phyloP scores from a whole-genome alignment of 2,113 vertebrate genomes.

The Calidris pygmaea region DNA sequence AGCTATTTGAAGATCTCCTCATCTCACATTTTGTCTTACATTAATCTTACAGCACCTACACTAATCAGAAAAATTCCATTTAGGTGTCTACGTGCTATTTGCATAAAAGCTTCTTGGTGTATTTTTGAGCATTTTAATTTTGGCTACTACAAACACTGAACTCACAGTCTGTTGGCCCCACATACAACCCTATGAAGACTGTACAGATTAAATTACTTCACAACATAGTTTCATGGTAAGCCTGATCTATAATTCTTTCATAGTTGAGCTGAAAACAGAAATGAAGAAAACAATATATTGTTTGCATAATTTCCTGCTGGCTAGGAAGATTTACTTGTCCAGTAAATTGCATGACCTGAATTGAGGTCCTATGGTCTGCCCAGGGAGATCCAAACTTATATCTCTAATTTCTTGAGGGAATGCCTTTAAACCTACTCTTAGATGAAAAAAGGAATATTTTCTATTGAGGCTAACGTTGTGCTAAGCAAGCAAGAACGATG shows the following conservation, averaged over 20 bases:
- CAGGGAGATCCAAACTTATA: not conserved
- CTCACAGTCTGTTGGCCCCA: not conserved
- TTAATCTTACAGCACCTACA: not conserved
- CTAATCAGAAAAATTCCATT: not conserved
- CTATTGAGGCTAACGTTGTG: not conserved
- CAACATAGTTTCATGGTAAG: not conserved
- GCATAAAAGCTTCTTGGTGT: not conserved
- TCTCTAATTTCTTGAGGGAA: not conserved
- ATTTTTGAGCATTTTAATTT: not conserved
- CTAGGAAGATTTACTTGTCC: not conserved
- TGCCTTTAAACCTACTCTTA: not conserved
- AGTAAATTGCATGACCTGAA: not conserved
- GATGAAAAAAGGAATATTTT: not conserved
- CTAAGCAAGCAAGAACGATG: not conserved
- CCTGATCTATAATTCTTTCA: not conserved
- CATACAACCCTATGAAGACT: not conserved
- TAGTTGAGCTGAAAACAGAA: not conserved
- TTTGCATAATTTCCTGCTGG: not conserved
- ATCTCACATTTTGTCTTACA: not conserved
- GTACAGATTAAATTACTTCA: not conserved
- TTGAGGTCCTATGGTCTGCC: not conserved
- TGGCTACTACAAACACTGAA: not conserved
- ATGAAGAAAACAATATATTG: not conserved
- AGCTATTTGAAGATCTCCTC: not conserved
- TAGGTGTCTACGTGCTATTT: not conserved